Percentiles rank a stretch among this genome's conserved stretches.
These are phyloP conservation scores for Mythimna ferrago DNA, from an alignment of 2,888 invertebrate genomes.

Conservation along the genomic window DNA sequence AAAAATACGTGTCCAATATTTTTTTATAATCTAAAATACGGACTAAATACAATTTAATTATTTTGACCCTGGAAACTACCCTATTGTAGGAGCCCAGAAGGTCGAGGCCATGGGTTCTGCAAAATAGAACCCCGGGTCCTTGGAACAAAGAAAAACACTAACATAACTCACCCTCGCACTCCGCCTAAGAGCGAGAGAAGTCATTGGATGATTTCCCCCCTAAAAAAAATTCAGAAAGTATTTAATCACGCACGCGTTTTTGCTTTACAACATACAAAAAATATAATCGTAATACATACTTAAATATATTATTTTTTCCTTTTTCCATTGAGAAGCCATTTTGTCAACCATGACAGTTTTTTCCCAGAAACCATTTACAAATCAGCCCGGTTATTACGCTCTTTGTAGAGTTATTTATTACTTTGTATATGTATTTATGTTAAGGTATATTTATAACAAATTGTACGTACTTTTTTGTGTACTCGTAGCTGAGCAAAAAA, in stretches of 20 bases:
- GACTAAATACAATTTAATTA: too few species aligned
- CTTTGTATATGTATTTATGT: neutral
- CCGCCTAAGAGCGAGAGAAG: too few species aligned
- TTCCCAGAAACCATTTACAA: slow-evolving; percentile 15
- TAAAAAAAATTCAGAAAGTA: neutral
- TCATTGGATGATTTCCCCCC: too few species aligned
- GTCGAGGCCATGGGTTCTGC: too few species aligned
- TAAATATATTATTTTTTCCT: neutral
- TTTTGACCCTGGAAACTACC: too few species aligned
- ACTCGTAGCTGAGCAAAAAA: neutral
- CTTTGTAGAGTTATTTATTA: slow-evolving; percentile 26
- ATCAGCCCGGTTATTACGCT: slow-evolving; percentile 20
- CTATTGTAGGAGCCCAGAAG: too few species aligned
- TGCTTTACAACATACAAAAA: neutral
- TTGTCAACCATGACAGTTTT: slow-evolving; percentile 27
- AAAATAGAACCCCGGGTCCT: too few species aligned
- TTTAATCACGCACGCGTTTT: neutral
- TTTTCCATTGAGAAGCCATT: neutral
- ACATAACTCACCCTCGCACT: too few species aligned
- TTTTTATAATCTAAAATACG: too few species aligned
- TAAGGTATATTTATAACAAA: slow-evolving; percentile 39
- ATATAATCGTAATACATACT: neutral
- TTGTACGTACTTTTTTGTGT: slow-evolving; percentile 42
- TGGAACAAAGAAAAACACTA: too few species aligned
- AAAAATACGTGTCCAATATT: too few species aligned